Evolutionary conservation across 2,113 vertebrate genomes (phyloP).

Genomic region (Alces alces): DNA sequence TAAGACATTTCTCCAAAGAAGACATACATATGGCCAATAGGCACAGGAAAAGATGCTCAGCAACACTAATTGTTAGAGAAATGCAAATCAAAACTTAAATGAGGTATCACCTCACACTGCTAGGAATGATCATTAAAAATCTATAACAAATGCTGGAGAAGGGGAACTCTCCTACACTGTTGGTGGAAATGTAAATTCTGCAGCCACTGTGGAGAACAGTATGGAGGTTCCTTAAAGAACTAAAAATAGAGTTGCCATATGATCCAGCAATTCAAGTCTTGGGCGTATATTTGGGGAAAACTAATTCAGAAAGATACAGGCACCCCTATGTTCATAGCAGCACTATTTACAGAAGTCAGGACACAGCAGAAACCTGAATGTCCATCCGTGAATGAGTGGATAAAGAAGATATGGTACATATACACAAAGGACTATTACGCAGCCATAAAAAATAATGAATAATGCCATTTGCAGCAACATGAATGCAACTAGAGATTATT

Average conservation of each 20-base stretch:
- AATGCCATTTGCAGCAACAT: neutral
- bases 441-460: accelerated
- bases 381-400: accelerated
- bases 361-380: neutral
- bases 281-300: neutral
- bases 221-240: neutral
- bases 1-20: neutral
- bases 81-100: neutral
- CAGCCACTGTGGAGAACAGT: neutral
- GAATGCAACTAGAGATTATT: accelerated
- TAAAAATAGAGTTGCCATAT: neutral
- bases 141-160: neutral
- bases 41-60: neutral
- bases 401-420: accelerated
- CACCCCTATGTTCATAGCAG: neutral
- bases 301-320: neutral
- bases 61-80: neutral
- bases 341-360: neutral
- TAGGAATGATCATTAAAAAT: no score
- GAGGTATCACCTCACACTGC: neutral
- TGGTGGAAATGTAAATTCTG: neutral
- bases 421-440: accelerated
- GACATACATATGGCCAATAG: neutral
- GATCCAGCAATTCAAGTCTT: neutral
- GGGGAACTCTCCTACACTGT: neutral